These are phyloP conservation scores for Ctenochaetus hawaiiensis DNA, from an alignment of 2,797 vertebrate genomes.

Conservation along the genomic window DNA sequence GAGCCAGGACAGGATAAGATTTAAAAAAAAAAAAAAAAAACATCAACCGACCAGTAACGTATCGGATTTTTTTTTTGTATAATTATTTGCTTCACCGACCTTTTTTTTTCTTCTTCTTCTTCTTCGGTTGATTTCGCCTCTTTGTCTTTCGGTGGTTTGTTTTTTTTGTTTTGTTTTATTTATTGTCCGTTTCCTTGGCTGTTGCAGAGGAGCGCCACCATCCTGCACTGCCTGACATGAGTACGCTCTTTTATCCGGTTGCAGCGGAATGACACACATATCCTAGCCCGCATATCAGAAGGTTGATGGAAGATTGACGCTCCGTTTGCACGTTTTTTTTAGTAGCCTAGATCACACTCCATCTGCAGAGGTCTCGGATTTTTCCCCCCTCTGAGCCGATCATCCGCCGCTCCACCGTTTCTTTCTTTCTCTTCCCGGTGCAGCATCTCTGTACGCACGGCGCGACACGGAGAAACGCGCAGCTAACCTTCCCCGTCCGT, in stretches of 20 bases:
- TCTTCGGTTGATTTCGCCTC: conserved; percentile 3
- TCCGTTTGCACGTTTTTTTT: conserved; percentile 59
- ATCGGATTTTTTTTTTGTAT: conserved; percentile 65
- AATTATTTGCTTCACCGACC: conserved; percentile 40
- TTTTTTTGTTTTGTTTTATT: conserved; percentile 58
- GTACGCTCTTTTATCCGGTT: conserved; percentile 60
- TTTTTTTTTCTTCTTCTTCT: conserved; percentile 9
- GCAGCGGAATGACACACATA: conserved; percentile 79
- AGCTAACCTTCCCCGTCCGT: conserved; percentile 63
- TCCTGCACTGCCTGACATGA: conserved; percentile 74
- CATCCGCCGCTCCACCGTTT: conserved; percentile 53
- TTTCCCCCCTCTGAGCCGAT: conserved; percentile 40
- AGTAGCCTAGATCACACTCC: conserved; percentile 54
- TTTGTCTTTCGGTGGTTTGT: conserved; percentile 53
- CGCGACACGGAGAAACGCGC: conserved; percentile 68
- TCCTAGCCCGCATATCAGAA: conserved; percentile 65
- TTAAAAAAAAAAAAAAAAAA: conserved; percentile 38
- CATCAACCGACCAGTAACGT: conserved; percentile 12
- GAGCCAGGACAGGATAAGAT: conserved; percentile 69
- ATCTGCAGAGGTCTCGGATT: conserved; percentile 66
- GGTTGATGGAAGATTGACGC: conserved; percentile 76
- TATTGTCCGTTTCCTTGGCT: conserved; percentile 55
- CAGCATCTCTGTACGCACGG: conserved; percentile 77
- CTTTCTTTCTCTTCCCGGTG: conserved; percentile 64
- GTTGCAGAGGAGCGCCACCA: conserved; percentile 80